phyloP scores from a whole-genome alignment of 2,888 invertebrate genomes.

The Achlya flavicornis region DNA sequence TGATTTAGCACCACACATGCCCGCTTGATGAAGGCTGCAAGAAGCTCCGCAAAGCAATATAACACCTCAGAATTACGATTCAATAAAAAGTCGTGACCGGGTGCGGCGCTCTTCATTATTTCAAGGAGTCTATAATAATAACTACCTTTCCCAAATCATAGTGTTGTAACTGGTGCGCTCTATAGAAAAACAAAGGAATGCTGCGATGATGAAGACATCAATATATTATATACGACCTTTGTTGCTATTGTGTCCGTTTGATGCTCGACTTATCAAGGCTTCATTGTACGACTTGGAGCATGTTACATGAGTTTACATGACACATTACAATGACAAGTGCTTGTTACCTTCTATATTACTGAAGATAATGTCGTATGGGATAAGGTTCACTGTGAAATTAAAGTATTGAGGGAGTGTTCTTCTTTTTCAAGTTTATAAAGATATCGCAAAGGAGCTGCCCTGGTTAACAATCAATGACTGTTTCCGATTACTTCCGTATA shows the following conservation, averaged over 20 bases:
- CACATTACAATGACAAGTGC: slow-evolving; percentile 14
- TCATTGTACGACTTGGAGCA: slow-evolving; percentile 8
- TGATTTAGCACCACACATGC: slow-evolving; percentile 45
- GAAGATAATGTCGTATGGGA: no score
- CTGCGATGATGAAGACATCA: slow-evolving; percentile 39
- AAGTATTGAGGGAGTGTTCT: no score
- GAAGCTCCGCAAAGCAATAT: slow-evolving; percentile 17
- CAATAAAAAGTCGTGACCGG: slow-evolving; percentile 35
- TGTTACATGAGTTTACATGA: slow-evolving; percentile 25
- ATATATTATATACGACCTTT: slow-evolving; percentile 31
- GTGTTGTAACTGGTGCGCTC: not conserved
- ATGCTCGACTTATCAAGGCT: slow-evolving; percentile 2
- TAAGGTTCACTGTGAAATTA: no score
- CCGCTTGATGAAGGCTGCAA: slow-evolving; percentile 45
- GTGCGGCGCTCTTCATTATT: slow-evolving; percentile 33
- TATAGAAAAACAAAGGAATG: slow-evolving; percentile 25
- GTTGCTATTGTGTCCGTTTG: slow-evolving; percentile 36
- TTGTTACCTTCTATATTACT: not conserved
- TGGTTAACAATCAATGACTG: no score
- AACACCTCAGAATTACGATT: slow-evolving; percentile 22
- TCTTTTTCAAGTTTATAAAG: no score
- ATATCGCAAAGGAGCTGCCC: no score
- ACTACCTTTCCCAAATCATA: slow-evolving; percentile 23
- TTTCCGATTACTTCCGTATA: no score
- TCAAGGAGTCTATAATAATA: slow-evolving; percentile 27